Percentiles rank a stretch among this genome's conserved stretches.
Conservation (phyloP, 2,888 invertebrate species). For the Ceraclea dissimilis region DNA sequence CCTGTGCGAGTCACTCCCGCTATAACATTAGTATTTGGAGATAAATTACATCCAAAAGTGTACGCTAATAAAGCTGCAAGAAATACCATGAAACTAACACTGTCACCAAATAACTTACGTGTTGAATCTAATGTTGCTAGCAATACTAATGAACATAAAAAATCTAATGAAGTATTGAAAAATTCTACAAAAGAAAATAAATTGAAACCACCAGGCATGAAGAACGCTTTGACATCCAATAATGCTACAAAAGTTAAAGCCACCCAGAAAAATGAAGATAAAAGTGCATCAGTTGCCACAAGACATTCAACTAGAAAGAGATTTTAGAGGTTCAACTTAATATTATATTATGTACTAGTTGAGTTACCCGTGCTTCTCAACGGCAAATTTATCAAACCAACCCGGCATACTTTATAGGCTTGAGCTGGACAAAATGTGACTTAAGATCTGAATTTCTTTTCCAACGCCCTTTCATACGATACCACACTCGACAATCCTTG, state of each 20-base stretch:
- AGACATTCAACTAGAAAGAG: not conserved
- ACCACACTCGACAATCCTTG: no score
- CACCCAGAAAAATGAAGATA: not conserved
- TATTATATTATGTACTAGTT: no score
- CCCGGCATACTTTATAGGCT: no score
- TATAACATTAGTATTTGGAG: not conserved
- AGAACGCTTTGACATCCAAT: no score
- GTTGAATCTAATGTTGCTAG: not conserved
- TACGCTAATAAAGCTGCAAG: not conserved
- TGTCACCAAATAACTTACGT: not conserved
- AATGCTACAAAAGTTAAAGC: not conserved
- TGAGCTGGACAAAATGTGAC: no score
- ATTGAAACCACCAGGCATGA: not conserved
- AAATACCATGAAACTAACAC: not conserved
- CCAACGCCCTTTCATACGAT: no score
- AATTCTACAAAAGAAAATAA: not conserved
- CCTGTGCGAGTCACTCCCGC: no score
- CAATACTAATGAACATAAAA: not conserved
- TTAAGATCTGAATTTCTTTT: no score
- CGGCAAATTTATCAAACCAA: no score
- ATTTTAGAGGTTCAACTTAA: no score
- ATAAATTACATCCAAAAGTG: not conserved
- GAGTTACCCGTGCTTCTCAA: no score
- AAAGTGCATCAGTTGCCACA: not conserved
- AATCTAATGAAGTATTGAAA: not conserved